Conservation (phyloP, 2,113 vertebrate species). For the Cyprinus carpio region DNA sequence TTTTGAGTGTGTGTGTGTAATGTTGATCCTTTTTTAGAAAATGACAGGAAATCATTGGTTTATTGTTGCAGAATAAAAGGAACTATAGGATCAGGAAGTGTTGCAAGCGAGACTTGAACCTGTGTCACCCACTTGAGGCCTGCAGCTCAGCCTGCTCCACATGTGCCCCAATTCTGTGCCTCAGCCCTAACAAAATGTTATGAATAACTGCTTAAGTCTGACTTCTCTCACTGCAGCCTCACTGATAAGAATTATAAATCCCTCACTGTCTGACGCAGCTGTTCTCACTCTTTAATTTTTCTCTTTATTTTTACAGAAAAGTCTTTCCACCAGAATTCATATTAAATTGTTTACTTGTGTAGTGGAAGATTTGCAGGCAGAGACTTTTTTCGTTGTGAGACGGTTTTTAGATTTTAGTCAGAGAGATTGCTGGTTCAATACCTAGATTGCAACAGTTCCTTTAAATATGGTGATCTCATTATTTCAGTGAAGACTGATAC, state of each 20-base stretch:
- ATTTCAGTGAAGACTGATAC: constrained; percentile 54
- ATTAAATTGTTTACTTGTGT: not conserved
- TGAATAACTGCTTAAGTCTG: not conserved
- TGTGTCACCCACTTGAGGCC: not conserved
- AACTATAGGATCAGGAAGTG: not conserved
- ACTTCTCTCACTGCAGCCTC: not conserved
- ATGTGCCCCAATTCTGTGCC: not conserved
- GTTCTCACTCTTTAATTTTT: not conserved
- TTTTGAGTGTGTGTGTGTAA: not conserved
- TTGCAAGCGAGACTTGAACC: not conserved
- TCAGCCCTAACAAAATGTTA: not conserved
- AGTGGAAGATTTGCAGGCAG: not conserved
- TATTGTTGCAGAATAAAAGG: not conserved
- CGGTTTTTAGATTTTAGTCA: not conserved
- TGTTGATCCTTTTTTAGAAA: not conserved
- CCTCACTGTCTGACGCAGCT: not conserved
- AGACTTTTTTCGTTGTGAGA: not conserved
- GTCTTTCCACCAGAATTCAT: not conserved
- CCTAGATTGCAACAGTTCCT: not conserved
- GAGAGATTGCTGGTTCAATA: not conserved
- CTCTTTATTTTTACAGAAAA: not conserved
- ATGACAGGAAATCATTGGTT: not conserved
- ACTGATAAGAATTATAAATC: constrained; percentile 26
- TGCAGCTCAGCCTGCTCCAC: not conserved
- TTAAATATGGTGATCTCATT: constrained; percentile 65